These are phyloP conservation scores for Syngnathus acus DNA, from an alignment of 2,797 vertebrate species.

Conservation along the genomic window DNA sequence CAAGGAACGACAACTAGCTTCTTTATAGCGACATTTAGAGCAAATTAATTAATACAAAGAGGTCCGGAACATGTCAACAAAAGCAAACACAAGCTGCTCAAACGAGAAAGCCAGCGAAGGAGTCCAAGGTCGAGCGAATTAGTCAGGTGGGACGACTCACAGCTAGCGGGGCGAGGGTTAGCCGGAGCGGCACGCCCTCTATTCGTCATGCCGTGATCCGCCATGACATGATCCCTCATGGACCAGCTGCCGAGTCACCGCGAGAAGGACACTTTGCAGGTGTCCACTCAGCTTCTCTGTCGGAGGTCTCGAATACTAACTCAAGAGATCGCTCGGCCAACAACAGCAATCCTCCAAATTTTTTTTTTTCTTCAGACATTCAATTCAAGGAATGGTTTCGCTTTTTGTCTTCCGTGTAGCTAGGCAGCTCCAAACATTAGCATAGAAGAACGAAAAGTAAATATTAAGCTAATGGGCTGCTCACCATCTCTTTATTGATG, in stretches of 20 bases:
- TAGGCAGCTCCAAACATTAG: not conserved
- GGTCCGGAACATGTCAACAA: constrained; percentile 59
- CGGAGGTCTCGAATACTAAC: not conserved
- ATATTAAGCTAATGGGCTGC: not conserved
- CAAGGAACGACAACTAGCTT: not conserved
- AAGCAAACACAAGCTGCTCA: constrained; percentile 39
- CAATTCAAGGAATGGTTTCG: too few relatives aligned
- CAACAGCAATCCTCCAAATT: too few relatives aligned
- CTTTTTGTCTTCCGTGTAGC: too few relatives aligned
- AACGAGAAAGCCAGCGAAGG: constrained; percentile 43
- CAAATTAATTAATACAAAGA: not conserved
- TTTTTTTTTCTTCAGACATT: too few relatives aligned
- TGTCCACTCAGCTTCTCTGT: not conserved
- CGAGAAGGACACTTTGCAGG: not conserved
- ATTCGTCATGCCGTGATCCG: constrained; percentile 1
- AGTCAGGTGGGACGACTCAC: constrained; percentile 56
- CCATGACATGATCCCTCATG: constrained; percentile 9
- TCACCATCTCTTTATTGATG: constrained; percentile 13
- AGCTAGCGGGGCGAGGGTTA: constrained; percentile 27
- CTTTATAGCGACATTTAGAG: not conserved
- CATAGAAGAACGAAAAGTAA: not conserved
- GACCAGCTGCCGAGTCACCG: constrained; percentile 26
- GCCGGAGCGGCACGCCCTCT: constrained; percentile 33
- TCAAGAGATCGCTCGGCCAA: not conserved
- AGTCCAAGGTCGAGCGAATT: constrained; percentile 61